phyloP scores from a whole-genome alignment of 1,140 invertebrate species.

The Caerostris darwini region DNA sequence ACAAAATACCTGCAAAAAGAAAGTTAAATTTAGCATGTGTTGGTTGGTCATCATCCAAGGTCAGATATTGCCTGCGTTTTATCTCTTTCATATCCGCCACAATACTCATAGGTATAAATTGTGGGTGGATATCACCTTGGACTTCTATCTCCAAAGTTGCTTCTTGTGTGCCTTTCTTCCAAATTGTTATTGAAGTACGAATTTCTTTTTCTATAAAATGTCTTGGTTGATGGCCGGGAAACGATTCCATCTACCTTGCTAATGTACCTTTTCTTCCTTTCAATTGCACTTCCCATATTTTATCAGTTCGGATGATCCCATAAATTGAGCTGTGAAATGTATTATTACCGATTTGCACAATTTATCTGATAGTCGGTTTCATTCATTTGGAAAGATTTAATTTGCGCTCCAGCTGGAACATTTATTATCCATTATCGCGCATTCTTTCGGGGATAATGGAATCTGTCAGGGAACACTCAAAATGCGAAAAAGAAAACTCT shows the following conservation, averaged over 20 bases:
- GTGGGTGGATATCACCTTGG: slow-evolving; percentile 24
- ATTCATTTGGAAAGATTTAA: slow-evolving; percentile 26
- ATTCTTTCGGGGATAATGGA: neutral
- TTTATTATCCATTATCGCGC: slow-evolving; percentile 31
- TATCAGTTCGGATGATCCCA: slow-evolving; percentile 31
- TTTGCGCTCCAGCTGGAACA: neutral
- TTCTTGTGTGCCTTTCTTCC: neutral
- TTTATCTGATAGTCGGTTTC: slow-evolving; percentile 33
- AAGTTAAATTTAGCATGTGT: neutral
- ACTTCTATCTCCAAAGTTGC: neutral
- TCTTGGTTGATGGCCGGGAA: neutral
- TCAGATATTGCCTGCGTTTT: neutral
- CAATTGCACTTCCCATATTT: neutral
- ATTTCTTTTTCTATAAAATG: neutral
- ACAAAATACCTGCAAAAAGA: no score
- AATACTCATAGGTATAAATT: neutral
- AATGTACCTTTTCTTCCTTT: neutral
- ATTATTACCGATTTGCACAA: slow-evolving; percentile 43
- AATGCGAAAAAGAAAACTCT: no score
- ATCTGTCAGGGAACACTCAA: no score
- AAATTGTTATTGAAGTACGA: neutral
- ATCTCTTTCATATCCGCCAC: neutral
- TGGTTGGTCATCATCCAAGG: neutral
- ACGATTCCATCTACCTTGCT: neutral
- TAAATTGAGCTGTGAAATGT: slow-evolving; percentile 6